Evolutionary conservation across 1,140 invertebrate species (phyloP).

Genomic region (Drosophila arizonae): DNA sequence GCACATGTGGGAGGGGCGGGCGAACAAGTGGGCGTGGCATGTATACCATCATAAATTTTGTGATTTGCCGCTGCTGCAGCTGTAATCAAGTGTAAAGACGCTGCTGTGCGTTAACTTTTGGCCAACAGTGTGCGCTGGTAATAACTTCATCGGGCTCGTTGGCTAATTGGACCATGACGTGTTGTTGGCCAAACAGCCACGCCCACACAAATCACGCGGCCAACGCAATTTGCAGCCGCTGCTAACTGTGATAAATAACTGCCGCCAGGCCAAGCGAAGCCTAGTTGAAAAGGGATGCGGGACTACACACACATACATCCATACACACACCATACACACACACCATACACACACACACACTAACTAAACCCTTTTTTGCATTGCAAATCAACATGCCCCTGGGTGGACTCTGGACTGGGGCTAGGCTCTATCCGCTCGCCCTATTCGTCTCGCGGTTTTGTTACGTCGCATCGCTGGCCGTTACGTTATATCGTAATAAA

Average conservation of each 20-base stretch:
- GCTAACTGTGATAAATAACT: conserved; percentile 70
- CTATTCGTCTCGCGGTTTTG: conserved; percentile 18
- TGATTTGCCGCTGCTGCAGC: conserved; percentile 23
- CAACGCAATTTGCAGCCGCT: conserved; percentile 27
- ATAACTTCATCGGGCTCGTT: conserved; percentile 54
- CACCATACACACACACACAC: conserved; percentile 4
- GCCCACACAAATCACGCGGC: conserved; percentile 62
- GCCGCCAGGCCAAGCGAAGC: conserved; percentile 38
- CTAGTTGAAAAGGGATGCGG: conserved; percentile 16
- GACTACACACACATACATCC: not conserved
- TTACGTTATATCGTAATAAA: conserved; percentile 71
- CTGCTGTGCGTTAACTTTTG: conserved; percentile 62
- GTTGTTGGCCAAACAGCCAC: conserved; percentile 20
- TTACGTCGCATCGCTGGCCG: conserved; percentile 17
- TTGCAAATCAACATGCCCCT: conserved; percentile 61
- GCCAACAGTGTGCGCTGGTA: conserved; percentile 33
- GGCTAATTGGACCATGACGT: conserved; percentile 73
- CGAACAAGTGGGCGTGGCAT: not conserved
- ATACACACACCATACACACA: not conserved
- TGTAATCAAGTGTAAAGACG: conserved; percentile 67
- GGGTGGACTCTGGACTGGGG: not conserved
- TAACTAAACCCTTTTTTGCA: conserved; percentile 44
- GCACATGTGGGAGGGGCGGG: conserved; percentile 6
- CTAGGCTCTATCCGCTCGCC: conserved; percentile 4
- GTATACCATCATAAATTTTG: not conserved